Percentiles rank a stretch among this genome's conserved stretches.
phyloP scores from a whole-genome alignment of 1,140 invertebrate genomes.

The Eufriesea mexicana region DNA sequence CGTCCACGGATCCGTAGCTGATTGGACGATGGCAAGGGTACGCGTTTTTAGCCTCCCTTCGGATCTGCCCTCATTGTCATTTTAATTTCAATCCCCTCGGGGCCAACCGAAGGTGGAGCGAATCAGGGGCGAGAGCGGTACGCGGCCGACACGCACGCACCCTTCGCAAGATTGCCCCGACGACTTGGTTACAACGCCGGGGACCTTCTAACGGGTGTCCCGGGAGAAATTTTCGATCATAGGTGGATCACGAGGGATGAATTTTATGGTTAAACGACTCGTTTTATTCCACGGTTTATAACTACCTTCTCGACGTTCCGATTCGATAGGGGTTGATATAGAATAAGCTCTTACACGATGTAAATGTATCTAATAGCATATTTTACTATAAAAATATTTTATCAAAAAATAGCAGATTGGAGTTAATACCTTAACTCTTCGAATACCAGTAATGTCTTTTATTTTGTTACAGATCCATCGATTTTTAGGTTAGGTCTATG shows the following conservation, averaged over 20 bases:
- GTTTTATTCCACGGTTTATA: background rate
- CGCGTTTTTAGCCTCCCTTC: slow-evolving; percentile 80
- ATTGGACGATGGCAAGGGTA: slow-evolving; percentile 78
- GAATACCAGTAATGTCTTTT: too few relatives aligned
- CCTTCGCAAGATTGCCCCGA: slow-evolving; percentile 73
- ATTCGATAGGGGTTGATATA: too few relatives aligned
- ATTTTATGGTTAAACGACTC: background rate
- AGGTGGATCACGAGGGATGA: background rate
- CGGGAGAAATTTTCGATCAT: background rate
- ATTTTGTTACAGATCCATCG: too few relatives aligned
- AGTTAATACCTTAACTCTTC: too few relatives aligned
- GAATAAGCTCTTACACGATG: too few relatives aligned
- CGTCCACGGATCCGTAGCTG: slow-evolving; percentile 73
- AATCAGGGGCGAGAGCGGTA: slow-evolving; percentile 37
- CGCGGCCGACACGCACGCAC: slow-evolving; percentile 66
- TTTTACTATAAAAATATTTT: too few relatives aligned
- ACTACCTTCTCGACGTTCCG: too few relatives aligned
- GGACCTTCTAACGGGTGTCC: slow-evolving; percentile 54
- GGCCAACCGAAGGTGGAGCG: slow-evolving; percentile 58
- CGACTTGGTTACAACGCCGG: slow-evolving; percentile 70
- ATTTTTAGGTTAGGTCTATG: too few relatives aligned
- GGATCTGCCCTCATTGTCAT: slow-evolving; percentile 82
- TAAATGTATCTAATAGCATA: too few relatives aligned
- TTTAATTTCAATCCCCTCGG: slow-evolving; percentile 80
- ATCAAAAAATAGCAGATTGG: too few relatives aligned